phyloP scores from a whole-genome alignment of 1,140 invertebrate species.

The Drosophila nigrodunni region DNA sequence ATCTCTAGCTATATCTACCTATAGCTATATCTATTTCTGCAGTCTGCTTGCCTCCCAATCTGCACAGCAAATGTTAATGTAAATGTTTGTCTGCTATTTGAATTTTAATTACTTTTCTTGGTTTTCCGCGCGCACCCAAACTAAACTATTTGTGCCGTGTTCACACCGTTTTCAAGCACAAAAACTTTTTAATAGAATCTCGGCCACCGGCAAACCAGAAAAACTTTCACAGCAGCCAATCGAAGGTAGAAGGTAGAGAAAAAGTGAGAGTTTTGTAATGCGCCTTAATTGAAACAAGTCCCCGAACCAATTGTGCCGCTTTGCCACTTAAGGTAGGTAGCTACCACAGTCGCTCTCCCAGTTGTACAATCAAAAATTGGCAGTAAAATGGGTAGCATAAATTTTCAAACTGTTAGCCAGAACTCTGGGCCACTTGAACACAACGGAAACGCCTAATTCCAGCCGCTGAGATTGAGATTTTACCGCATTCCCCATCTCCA shows the following conservation, averaged over 20 bases:
- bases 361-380: constrained; percentile 82
- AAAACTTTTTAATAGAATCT: constrained; percentile 79
- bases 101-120: constrained; percentile 82
- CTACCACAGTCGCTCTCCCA: constrained; percentile 69
- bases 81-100: constrained; percentile 83
- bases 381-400: constrained; percentile 68
- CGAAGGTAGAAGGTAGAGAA: constrained; percentile 40
- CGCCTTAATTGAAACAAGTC: constrained; percentile 84
- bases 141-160: constrained; percentile 61
- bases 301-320: constrained; percentile 76
- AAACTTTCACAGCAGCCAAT: constrained; percentile 70
- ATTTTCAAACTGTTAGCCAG: constrained; percentile 76
- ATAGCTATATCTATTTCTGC: neutral
- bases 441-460: constrained; percentile 80
- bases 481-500: neutral
- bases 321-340: constrained; percentile 76
- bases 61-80: constrained; percentile 77
- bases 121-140: constrained; percentile 43
- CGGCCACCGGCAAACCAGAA: constrained; percentile 62
- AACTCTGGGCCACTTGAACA: constrained; percentile 64
- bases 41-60: neutral
- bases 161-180: constrained; percentile 24
- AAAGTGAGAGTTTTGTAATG: constrained; percentile 65
- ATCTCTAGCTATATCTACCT: neutral
- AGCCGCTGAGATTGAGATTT: constrained; percentile 68